Base-by-base conservation (phyloP, 2,888 invertebrate genomes). In the Aphidius colemani region DNA sequence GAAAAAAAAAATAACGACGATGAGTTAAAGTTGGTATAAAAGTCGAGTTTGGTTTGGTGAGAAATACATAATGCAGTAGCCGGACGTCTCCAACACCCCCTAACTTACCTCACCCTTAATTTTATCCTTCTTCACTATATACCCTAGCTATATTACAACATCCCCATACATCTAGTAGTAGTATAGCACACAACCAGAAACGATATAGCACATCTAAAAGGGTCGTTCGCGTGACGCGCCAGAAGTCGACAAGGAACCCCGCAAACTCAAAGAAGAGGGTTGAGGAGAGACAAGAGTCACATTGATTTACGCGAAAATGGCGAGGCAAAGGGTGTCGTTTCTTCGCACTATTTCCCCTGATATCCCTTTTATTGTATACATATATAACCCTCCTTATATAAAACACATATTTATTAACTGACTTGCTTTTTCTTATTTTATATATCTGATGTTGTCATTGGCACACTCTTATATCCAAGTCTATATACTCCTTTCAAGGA, bases 61-160 rank as follows among this genome's bases (percentile, higher is more conserved):
- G 76, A 82, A 81, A 82, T 82, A 81, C 82, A 82, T 82, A 81
- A 82, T 81, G 82, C 82, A 81, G 80, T 76, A 82, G 81, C 80
- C 78, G 80, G 82, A 81, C 81, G 81, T 80, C 79, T 79, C 79
- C 77, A 77, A 79, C 81, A 81, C 81, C 77, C 80, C 74, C 75
- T 74, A 74, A 75, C 76, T 78, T 77, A 73, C 71, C 72, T 63
- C 60, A 41, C 13, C 13, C 13, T 18, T 18, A 1, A 18, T 18
- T 18, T 18, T 18, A 18, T 18, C 13, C 13, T 18, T 18, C 13
- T 18, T 18, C 13, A 18, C 13, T 18, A 18, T 18, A 18, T 18
- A 18, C 13, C 13, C 13, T 18, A 18, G 13, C 13, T 18, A 18
- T 18, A 18, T 18, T 18, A 18, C 13, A 18, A 18, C 13, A 18